Conservation (phyloP, 2,797 vertebrate species). For the Remorina albescens region DNA sequence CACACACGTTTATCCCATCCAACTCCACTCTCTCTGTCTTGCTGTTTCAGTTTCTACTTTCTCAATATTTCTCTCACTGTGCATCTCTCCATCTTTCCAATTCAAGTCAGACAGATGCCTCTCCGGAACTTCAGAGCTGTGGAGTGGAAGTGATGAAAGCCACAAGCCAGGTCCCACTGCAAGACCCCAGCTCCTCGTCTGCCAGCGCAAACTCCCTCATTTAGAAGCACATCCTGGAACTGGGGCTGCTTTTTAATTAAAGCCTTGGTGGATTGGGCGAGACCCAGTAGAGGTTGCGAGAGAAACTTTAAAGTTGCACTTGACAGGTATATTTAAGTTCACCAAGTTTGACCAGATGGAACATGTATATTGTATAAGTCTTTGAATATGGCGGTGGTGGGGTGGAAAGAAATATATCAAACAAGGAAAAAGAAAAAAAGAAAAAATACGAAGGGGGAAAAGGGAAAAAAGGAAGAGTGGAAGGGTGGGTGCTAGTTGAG, state of each 20-base stretch:
- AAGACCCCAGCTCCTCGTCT: slow-evolving; percentile 82
- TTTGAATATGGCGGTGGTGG: slow-evolving; percentile 75
- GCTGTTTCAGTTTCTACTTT: slow-evolving; percentile 69
- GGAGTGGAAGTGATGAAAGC: slow-evolving; percentile 86
- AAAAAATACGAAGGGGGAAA: slow-evolving; percentile 46
- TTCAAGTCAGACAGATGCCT: slow-evolving; percentile 84
- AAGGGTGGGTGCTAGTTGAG: slow-evolving; percentile 67
- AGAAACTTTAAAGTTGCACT: slow-evolving; percentile 84
- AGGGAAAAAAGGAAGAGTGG: slow-evolving; percentile 36
- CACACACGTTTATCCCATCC: background rate
- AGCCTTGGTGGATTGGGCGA: slow-evolving; percentile 83
- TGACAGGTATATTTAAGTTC: slow-evolving; percentile 88
- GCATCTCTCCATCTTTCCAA: slow-evolving; percentile 75
- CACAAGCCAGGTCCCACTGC: slow-evolving; percentile 83
- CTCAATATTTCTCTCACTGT: slow-evolving; percentile 72
- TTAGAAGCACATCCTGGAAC: slow-evolving; percentile 82
- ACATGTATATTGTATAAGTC: slow-evolving; percentile 86
- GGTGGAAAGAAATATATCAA: slow-evolving; percentile 77
- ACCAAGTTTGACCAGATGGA: slow-evolving; percentile 86
- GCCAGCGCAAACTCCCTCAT: slow-evolving; percentile 82
- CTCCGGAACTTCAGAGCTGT: slow-evolving; percentile 83
- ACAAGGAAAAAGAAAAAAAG: slow-evolving; percentile 68
- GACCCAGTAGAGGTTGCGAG: slow-evolving; percentile 75
- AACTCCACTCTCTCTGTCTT: slow-evolving; percentile 37
- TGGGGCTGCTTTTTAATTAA: slow-evolving; percentile 86